Percentiles rank a stretch among this genome's conserved stretches.
phyloP scores from a whole-genome alignment of 2,888 invertebrate species.

The Notodonta ziczac region DNA sequence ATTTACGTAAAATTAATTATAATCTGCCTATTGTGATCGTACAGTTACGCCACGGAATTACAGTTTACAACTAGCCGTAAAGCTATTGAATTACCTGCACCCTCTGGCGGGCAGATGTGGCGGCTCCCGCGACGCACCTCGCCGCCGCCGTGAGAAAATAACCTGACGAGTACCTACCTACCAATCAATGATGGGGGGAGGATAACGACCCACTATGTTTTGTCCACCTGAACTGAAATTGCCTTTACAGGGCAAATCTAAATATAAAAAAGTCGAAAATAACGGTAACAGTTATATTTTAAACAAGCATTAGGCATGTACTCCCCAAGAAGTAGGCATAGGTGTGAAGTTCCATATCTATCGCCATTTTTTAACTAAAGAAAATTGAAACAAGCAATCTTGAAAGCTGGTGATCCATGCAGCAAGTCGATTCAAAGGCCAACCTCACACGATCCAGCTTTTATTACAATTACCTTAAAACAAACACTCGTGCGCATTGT shows the following conservation, averaged over 20 bases:
- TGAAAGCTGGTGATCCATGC: background rate
- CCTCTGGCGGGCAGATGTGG: constrained; percentile 56
- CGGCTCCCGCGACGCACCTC: constrained; percentile 30
- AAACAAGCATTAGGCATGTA: too few relatives aligned
- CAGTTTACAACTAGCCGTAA: constrained; percentile 35
- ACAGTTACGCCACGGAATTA: constrained; percentile 15
- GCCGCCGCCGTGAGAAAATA: constrained; percentile 27
- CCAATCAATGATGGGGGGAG: background rate
- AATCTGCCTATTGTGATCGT: background rate
- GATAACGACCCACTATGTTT: background rate
- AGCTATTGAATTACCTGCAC: constrained; percentile 56
- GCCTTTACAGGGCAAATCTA: background rate
- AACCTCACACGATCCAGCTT: constrained; percentile 8
- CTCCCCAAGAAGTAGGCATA: background rate
- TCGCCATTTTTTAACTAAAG: too few relatives aligned
- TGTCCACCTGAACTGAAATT: background rate
- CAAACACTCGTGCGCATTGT: constrained; percentile 2
- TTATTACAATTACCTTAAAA: constrained; percentile 7
- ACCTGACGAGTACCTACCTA: constrained; percentile 2
- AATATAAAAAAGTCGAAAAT: background rate
- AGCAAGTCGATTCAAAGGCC: constrained; percentile 3
- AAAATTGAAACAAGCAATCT: too few relatives aligned
- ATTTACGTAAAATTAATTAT: background rate
- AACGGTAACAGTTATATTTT: too few relatives aligned
- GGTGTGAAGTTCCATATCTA: background rate